phyloP scores from a whole-genome alignment of 2,888 invertebrate genomes.

The Andrena hattorfiana region DNA sequence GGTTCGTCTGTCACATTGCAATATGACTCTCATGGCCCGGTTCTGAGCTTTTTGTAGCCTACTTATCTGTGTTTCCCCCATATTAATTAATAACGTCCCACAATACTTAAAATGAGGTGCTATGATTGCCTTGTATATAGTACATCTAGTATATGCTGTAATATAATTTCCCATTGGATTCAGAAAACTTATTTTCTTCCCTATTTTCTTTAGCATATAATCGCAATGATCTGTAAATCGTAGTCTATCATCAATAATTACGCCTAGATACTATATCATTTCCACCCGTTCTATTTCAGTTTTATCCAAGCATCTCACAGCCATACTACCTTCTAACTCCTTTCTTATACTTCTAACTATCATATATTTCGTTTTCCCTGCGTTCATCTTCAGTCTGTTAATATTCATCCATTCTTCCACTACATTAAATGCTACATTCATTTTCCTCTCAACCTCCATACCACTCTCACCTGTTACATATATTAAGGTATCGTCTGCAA shows the following conservation, averaged over 20 bases:
- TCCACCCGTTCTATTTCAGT: not conserved
- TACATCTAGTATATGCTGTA: too few relatives aligned
- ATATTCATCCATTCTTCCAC: not conserved
- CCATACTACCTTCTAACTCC: not conserved
- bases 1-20: too few relatives aligned
- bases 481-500: conserved; percentile 2
- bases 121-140: too few relatives aligned
- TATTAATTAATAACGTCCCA: too few relatives aligned
- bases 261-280: not conserved
- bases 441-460: not conserved
- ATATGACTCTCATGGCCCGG: too few relatives aligned
- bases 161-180: not conserved
- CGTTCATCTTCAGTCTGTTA: not conserved
- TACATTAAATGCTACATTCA: not conserved
- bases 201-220: not conserved
- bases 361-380: conserved; percentile 10
- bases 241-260: conserved; percentile 1
- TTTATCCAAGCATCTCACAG: not conserved
- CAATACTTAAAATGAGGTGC: too few relatives aligned
- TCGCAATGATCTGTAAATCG: not conserved
- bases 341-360: conserved; percentile 3
- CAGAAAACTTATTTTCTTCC: not conserved
- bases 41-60: too few relatives aligned
- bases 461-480: not conserved
- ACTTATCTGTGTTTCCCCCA: too few relatives aligned